These are phyloP conservation scores for Xerus inauris DNA, from an alignment of 2,113 vertebrate species.

Conservation along the genomic window DNA sequence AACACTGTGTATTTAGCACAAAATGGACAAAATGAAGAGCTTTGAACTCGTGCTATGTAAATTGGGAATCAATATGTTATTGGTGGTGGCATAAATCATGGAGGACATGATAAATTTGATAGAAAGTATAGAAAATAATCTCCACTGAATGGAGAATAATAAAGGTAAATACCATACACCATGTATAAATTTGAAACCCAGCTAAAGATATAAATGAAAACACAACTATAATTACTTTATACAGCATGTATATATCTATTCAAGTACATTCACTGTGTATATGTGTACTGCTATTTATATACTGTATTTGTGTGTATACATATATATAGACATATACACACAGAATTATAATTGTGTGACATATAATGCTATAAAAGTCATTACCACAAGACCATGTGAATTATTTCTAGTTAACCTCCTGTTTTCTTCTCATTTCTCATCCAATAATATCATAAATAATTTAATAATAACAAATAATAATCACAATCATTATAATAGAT, in stretches of 20 bases:
- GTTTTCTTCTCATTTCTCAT: neutral
- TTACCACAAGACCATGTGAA: accelerated
- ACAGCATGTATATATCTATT: neutral
- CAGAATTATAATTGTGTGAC: neutral
- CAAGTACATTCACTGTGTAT: neutral
- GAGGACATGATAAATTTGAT: neutral
- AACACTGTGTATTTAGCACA: neutral
- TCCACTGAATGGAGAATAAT: neutral
- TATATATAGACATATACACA: neutral
- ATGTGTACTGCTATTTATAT: neutral
- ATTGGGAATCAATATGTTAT: neutral
- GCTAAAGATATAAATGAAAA: neutral
- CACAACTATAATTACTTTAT: neutral
- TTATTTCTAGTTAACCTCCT: neutral
- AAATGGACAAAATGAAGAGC: neutral
- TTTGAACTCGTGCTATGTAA: neutral
- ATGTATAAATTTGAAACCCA: neutral
- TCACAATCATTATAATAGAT: neutral
- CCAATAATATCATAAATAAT: neutral
- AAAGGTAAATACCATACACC: neutral
- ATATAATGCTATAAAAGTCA: neutral
- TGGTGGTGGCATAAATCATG: neutral
- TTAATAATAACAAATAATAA: too few species aligned
- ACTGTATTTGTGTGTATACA: neutral
- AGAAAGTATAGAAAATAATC: neutral